Evolutionary conservation across 2,113 vertebrate species (phyloP), one percentile per base, ranked within the genome.

Genomic region (Synchiropus splendidus): DNA sequence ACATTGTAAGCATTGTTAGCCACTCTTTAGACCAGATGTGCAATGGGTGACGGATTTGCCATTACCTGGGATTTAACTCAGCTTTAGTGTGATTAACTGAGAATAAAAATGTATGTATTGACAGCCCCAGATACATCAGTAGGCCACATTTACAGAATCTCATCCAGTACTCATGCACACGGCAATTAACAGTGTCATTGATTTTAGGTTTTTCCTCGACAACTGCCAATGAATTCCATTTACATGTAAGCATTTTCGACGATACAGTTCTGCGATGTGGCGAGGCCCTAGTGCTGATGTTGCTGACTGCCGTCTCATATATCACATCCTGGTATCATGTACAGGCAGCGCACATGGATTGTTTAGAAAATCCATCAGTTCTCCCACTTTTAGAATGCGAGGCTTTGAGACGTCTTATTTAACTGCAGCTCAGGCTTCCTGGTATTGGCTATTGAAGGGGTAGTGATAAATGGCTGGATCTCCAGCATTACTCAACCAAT

Each of bases 121-220:
- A n/a, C n/a, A n/a, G n/a, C n/a, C n/a, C n/a, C n/a, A 39, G 62
- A 63, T 60, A 52, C 41, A 49, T 67, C 31, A 39, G 48, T 50
- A 33, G 27, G 50, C 59, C 53, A 48, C 43, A 57, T 51, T 47
- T 47, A 47, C 33, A 31, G 42, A 35, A 59, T 42, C 49, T 17
- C 42, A 42, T 58, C 17, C 47, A 16, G 48, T 9, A 2, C 59
- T 40, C 42, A 40, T 31, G 34, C 44, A 35, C 45, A 16, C 51
- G 57, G 54, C 62, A 77, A 74, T 81, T 70, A 81, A 66, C 55
- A 31, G 55, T 57, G 15, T 32, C 14, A 78, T 77, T 70, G 78
- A 81, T 79, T 69, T 59, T 17, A 39, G 39, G 37, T 48, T 58
- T 53, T 57, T 16, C 18, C 36, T 12, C 14, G 67, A 69, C 42